Evolutionary conservation across 2,888 invertebrate species (phyloP), one percentile per base, ranked within the genome.

Genomic region (Heteromurus nitidus): DNA sequence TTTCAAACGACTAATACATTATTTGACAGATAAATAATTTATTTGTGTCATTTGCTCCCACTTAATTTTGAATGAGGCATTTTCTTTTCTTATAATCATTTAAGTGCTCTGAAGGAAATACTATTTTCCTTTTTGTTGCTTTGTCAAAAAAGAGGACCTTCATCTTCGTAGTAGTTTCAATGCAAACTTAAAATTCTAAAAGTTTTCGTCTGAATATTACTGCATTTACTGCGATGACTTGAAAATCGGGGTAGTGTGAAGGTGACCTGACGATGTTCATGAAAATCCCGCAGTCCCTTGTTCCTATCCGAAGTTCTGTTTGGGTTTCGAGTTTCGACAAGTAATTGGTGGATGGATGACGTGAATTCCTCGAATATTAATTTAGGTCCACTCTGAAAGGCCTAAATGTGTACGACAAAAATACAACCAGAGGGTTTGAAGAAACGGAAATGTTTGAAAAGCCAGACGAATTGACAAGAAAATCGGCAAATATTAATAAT

Each of bases 381-480:
- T 36, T 13, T 13, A 36, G 5, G 13, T 9, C 5, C 13, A 36
- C 36, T 36, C 13, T 36, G 36, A 36, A 36, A 36, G 13, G 36
- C 13, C 36, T 36, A 13, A 36, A 9, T 5, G 36, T 36, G 5
- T 36, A 9, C 13, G 5, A 36, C 36, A 36, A 36, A 36, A 9
- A 13, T 9, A 36, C 7, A 36, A 36, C 11, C 11, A 36, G 5
- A 47, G 9, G 30, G 9, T 13, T 60, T 30, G 9, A 42, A 42
- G 58, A 73, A 62, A 62, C 28, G 72, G 72, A 44, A 20, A n/a
- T n/a, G n/a, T n/a, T n/a, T 18, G 31, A 26, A 36, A 58, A 30
- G 44, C 60, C 13, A 72, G 31, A 42, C 58, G 47, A 73, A 73
- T 73, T 73, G 72, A 73, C 72, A 73, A 47, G 62, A 22, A 58